Conservation (phyloP, 1,140 invertebrate genomes). For the Camponotus floridanus region DNA sequence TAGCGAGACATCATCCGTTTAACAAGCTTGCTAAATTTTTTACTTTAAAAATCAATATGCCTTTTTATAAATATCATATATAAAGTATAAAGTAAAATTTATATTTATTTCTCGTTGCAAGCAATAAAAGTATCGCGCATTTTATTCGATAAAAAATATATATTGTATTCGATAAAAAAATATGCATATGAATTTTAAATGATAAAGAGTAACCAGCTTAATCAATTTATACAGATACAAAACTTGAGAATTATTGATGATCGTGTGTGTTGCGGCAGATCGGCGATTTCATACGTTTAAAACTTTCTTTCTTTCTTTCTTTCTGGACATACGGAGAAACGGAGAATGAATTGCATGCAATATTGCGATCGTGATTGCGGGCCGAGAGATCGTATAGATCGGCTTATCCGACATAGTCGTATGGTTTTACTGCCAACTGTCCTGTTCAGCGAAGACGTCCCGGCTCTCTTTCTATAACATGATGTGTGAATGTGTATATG, state of each 20-base stretch:
- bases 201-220: too few relatives aligned
- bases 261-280: constrained; percentile 25
- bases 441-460: constrained; percentile 29
- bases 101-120: neutral
- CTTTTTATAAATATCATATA: neutral
- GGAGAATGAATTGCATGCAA: constrained; percentile 58
- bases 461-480: constrained; percentile 9
- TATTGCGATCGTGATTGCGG: constrained; percentile 38
- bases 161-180: too few relatives aligned
- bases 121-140: neutral
- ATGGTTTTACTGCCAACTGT: constrained; percentile 58
- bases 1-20: constrained; percentile 26
- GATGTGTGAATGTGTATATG: neutral
- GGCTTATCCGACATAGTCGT: constrained; percentile 37
- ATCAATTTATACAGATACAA: too few relatives aligned
- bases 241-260: constrained; percentile 17
- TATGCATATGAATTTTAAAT: too few relatives aligned
- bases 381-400: constrained; percentile 56
- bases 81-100: neutral
- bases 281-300: constrained; percentile 36
- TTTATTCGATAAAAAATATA: neutral
- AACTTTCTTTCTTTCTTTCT: constrained; percentile 57
- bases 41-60: neutral
- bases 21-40: neutral
- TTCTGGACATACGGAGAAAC: constrained; percentile 15